Evolutionary conservation across 2,888 invertebrate species (phyloP).

Genomic region (Mythimna lalbum): DNA sequence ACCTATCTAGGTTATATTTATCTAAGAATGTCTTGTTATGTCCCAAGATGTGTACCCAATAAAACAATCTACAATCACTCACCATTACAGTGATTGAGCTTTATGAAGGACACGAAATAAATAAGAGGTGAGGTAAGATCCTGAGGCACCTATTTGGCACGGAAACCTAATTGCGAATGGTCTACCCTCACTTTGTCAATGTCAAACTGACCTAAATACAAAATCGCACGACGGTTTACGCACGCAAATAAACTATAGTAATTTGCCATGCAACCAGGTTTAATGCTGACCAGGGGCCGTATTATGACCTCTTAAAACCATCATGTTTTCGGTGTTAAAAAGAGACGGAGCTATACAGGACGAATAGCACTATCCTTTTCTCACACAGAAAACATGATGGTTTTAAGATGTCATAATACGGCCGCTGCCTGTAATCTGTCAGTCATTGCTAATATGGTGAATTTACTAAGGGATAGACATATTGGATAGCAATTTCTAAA

Average conservation of each 20-base stretch:
- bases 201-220: slow-evolving; percentile 33
- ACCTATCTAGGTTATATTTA: too few species aligned
- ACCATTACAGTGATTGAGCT: background rate
- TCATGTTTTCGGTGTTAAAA: too few species aligned
- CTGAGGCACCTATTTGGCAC: background rate
- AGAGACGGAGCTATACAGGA: too few species aligned
- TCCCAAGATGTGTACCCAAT: background rate
- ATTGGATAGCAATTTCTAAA: too few species aligned
- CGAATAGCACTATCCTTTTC: too few species aligned
- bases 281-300: background rate
- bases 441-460: too few species aligned
- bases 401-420: too few species aligned
- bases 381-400: too few species aligned
- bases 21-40: background rate
- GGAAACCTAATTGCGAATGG: slow-evolving; percentile 8
- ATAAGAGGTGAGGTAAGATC: background rate
- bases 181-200: slow-evolving; percentile 27
- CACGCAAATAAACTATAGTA: slow-evolving; percentile 18
- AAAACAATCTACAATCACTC: background rate
- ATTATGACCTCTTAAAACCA: too few species aligned
- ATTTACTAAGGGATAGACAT: too few species aligned
- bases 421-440: background rate
- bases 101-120: background rate
- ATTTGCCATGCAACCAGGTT: background rate
- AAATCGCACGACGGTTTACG: slow-evolving; percentile 7